Base-by-base conservation (phyloP, 2,113 vertebrate genomes). In the Aleadryas rufinucha region DNA sequence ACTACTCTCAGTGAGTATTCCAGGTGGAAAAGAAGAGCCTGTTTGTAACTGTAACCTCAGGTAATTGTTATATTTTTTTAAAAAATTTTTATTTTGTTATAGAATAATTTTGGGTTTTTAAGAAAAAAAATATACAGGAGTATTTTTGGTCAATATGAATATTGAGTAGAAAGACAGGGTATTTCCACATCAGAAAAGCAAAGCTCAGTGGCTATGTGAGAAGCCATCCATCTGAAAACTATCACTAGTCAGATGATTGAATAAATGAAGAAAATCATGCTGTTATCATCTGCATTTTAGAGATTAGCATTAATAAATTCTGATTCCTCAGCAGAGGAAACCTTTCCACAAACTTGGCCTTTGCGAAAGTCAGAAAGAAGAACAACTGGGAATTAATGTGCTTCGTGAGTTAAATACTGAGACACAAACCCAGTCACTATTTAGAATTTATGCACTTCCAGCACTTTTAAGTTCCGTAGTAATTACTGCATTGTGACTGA, bases 301-400 rank as follows among this genome's bases (percentile, higher is more conserved):
- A 90, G 60, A 94, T 64, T 44, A 63, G 22, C 60, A 89, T 84
- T 93, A 96, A 92, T 70, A 92, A 88, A 93, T 71, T 75, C 68
- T 71, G 64, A 92, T 87, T 94, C 35, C 64, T 90, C 92, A 87
- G 80, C 28, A 84, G 72, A 95, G 49, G 31, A 52, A 81, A 92
- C 56, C 49, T 97, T 93, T 86, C 85, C 39, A 94, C 35, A 92
- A 89, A 81, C 47, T 21, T 90, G 75, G 93, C 93, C 87, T 95
- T 95, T 96, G 47, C 90, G 71, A 91, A 96, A 95, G 66, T 80
- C 52, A 90, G 72, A 74, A 93, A 77, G 54, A 83, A 63, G 61
- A 92, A 74, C 64, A 94, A 63, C 68, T 82, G 54, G 23, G 49
- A 88, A 89, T 68, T 81, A 85, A 66, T 49, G n/a, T 78, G 35